Evolutionary conservation across 2,888 invertebrate species (phyloP).

Genomic region (Nemurella pictetii): DNA sequence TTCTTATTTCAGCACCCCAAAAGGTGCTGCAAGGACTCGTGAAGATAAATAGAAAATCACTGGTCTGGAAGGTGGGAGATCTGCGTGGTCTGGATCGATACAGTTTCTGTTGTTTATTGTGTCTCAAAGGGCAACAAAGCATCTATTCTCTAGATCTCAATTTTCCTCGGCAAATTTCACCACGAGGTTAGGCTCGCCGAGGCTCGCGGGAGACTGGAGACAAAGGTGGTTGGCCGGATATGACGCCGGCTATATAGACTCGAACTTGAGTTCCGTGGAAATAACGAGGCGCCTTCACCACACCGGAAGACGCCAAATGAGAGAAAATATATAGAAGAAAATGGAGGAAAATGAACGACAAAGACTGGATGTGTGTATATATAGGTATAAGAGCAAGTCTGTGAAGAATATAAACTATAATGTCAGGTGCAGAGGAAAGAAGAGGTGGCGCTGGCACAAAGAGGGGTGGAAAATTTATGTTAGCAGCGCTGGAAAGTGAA

Average conservation of each 20-base stretch:
- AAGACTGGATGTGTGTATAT: too few species aligned
- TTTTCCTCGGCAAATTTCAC: background rate
- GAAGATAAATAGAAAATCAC: background rate
- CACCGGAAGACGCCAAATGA: background rate
- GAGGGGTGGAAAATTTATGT: background rate
- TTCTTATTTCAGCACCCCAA: too few species aligned
- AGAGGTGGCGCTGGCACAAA: background rate
- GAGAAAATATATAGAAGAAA: background rate
- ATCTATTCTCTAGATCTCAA: background rate
- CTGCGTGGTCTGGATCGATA: too few species aligned
- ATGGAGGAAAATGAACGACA: background rate
- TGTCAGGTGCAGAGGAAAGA: background rate
- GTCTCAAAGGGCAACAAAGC: background rate
- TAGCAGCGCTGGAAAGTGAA: background rate
- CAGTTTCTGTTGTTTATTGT: background rate
- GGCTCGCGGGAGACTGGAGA: background rate
- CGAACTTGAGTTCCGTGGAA: background rate
- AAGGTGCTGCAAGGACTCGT: too few species aligned
- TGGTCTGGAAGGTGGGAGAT: background rate
- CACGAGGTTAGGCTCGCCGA: background rate
- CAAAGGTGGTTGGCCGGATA: background rate
- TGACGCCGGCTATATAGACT: background rate
- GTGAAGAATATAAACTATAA: background rate
- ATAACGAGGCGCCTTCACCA: background rate
- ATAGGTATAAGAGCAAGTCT: background rate